These are phyloP conservation scores for Natator depressus DNA, from an alignment of 2,113 vertebrate genomes.

Conservation along the genomic window DNA sequence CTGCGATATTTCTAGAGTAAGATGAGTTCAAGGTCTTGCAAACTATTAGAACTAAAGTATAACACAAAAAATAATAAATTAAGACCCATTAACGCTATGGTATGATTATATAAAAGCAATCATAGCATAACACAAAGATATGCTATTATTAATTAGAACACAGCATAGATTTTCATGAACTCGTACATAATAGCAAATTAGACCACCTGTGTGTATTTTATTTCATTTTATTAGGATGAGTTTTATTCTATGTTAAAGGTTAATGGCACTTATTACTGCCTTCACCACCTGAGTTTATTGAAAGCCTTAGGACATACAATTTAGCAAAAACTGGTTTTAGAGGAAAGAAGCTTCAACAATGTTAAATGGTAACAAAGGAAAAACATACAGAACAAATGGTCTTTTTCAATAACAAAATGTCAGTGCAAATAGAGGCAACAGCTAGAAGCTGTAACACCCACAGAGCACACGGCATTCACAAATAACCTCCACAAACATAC, in stretches of 20 bases:
- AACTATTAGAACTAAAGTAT: not conserved
- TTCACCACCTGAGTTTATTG: slow-evolving; percentile 47
- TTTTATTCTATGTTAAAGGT: slow-evolving; percentile 49
- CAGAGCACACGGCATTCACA: not conserved
- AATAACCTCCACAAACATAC: not conserved
- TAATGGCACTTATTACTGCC: slow-evolving; percentile 15
- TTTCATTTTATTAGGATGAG: not conserved
- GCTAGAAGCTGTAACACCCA: not conserved
- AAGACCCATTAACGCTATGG: not conserved
- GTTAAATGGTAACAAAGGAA: slow-evolving; percentile 13
- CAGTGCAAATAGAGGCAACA: not conserved
- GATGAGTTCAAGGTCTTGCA: not conserved
- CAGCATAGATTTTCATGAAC: not conserved
- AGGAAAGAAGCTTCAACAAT: not conserved
- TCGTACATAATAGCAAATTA: slow-evolving; percentile 17
- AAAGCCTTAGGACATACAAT: slow-evolving; percentile 54
- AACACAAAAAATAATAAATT: not conserved
- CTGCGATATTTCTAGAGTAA: not conserved
- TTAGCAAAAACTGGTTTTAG: slow-evolving; percentile 19
- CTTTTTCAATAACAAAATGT: slow-evolving; percentile 22
- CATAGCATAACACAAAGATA: not conserved
- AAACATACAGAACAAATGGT: not conserved
- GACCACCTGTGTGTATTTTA: not conserved
- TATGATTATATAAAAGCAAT: not conserved
- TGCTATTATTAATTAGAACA: slow-evolving; percentile 10